Evolutionary conservation across 92 coral and sea anemone genomes (phyloP).

Genomic region (Virgularia gustaviana): DNA sequence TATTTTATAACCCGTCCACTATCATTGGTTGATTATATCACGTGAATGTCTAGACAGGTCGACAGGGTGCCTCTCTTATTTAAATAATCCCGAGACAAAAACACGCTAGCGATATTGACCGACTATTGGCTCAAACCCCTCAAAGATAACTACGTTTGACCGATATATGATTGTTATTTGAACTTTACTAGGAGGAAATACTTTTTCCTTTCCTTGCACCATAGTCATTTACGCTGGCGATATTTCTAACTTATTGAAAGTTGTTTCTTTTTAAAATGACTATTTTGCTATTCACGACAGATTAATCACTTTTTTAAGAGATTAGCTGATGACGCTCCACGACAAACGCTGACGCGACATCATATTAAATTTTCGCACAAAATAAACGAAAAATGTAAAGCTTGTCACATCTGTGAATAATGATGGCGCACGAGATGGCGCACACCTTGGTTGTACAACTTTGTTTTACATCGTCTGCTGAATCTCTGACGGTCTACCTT

Average conservation of each 20-base stretch:
- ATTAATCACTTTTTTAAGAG: slow-evolving; percentile 13
- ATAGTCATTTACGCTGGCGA: neutral
- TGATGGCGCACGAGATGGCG: no score
- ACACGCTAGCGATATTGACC: slow-evolving; percentile 21
- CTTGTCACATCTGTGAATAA: slow-evolving; percentile 11
- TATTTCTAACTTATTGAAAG: neutral
- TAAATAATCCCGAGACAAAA: slow-evolving; percentile 31
- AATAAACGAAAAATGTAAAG: neutral
- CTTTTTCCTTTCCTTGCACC: neutral
- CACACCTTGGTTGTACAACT: no score
- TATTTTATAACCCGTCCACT: slow-evolving; percentile 55
- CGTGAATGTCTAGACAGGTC: slow-evolving; percentile 96
- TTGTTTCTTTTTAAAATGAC: neutral
- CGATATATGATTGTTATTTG: no score
- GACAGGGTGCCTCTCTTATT: slow-evolving; percentile 53
- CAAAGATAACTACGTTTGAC: slow-evolving; percentile 21
- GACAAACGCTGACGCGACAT: slow-evolving; percentile 21
- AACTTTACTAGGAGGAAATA: no score
- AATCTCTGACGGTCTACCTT: no score
- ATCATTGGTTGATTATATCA: slow-evolving; percentile 70
- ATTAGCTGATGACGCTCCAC: slow-evolving; percentile 10
- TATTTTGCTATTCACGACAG: slow-evolving; percentile 11
- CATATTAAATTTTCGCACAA: slow-evolving; percentile 9
- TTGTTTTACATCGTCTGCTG: no score
- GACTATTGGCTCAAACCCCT: slow-evolving; percentile 1